Evolutionary conservation across 2,888 invertebrate genomes (phyloP).

Genomic region (Rosalia funebris): DNA sequence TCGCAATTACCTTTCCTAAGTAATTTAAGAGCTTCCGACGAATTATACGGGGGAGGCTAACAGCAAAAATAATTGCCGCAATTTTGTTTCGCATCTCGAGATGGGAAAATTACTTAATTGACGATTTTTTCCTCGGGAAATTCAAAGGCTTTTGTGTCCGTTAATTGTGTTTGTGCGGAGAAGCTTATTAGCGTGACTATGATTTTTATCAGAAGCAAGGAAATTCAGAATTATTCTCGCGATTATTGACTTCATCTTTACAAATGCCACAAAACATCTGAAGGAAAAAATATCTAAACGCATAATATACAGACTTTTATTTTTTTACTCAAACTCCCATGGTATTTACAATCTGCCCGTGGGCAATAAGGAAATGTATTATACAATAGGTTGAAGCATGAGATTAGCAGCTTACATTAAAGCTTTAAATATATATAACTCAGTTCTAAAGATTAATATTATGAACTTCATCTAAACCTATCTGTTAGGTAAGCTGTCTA

Average conservation of each 20-base stretch:
- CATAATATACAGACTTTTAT: no score
- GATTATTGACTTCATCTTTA: background rate
- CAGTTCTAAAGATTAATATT: no score
- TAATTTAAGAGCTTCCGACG: conserved; percentile 35
- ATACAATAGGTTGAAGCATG: no score
- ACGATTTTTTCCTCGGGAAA: background rate
- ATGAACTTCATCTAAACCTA: no score
- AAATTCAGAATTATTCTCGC: background rate
- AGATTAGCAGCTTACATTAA: no score
- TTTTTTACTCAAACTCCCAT: no score
- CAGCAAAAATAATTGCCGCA: conserved; percentile 34
- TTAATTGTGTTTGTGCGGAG: background rate
- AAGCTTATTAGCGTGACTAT: background rate
- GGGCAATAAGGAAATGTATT: no score
- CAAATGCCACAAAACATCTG: no score
- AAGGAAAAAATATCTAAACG: no score
- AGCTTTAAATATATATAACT: no score
- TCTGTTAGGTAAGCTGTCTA: no score
- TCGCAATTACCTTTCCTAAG: conserved; percentile 36
- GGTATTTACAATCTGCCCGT: no score
- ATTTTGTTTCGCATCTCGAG: conserved; percentile 23
- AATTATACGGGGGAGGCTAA: conserved; percentile 27
- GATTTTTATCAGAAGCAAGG: background rate
- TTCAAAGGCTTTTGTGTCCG: background rate
- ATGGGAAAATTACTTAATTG: conserved; percentile 24